These are phyloP conservation scores for Synodontis membranacea DNA, from an alignment of 2,113 vertebrate species.

Conservation along the genomic window DNA sequence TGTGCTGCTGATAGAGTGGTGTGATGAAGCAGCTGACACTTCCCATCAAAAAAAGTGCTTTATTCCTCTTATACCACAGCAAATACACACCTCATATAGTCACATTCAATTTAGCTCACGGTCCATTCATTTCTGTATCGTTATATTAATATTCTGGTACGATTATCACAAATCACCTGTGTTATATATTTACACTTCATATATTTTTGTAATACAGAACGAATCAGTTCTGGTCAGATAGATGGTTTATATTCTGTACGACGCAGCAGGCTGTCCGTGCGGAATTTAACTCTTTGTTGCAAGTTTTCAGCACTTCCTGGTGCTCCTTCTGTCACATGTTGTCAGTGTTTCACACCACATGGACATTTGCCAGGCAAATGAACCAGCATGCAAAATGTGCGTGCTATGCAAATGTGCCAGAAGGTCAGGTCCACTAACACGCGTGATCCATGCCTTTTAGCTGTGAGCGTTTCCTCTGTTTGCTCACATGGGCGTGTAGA, in stretches of 20 bases:
- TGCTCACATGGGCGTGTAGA: not conserved
- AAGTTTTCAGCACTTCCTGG: not conserved
- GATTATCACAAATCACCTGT: not conserved
- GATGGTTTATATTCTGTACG: not conserved
- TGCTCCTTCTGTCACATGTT: no score
- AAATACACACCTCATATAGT: no score
- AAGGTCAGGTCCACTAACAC: not conserved
- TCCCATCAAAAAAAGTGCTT: no score
- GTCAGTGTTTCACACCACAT: not conserved
- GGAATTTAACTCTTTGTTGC: not conserved
- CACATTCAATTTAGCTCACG: no score
- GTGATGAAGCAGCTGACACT: no score
- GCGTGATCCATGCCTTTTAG: not conserved
- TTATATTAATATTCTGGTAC: not conserved
- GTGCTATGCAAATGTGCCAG: not conserved
- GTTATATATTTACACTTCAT: not conserved
- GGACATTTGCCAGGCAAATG: slow-evolving; percentile 17
- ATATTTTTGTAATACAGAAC: not conserved
- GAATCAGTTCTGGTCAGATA: not conserved
- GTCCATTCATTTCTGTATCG: not conserved
- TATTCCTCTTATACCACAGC: not conserved
- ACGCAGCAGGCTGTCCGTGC: not conserved
- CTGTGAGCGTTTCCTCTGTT: not conserved
- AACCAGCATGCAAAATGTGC: slow-evolving; percentile 8
- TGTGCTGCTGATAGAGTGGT: no score